Percentiles rank a stretch among this genome's conserved stretches.
Evolutionary conservation across 2,888 invertebrate genomes (phyloP).

Genomic region (Cantharis flavilabris): DNA sequence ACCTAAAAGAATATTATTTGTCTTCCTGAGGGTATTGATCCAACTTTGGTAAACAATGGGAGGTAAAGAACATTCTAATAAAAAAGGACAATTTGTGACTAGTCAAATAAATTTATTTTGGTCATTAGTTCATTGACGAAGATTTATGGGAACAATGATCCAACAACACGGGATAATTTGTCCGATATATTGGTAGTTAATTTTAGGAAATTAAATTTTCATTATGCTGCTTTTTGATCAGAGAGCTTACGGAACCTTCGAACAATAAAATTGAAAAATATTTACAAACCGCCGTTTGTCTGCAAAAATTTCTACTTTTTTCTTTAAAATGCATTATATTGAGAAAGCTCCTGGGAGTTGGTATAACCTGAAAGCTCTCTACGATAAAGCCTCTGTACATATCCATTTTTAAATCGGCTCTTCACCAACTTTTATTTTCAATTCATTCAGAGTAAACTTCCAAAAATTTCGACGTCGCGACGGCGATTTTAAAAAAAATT

Average conservation of each 20-base stretch:
- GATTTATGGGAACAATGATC: background rate
- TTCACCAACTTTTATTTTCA: background rate
- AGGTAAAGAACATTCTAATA: background rate
- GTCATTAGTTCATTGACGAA: background rate
- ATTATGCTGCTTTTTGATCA: background rate
- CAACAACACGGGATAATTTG: background rate
- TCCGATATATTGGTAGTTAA: background rate
- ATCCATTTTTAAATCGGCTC: background rate
- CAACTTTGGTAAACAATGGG: background rate
- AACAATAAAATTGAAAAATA: background rate
- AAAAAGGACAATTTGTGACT: background rate
- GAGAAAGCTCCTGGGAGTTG: background rate
- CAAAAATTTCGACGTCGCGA: background rate
- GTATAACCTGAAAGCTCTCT: background rate
- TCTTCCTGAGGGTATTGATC: background rate
- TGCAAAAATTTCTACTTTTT: background rate
- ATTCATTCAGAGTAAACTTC: background rate
- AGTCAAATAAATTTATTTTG: constrained; percentile 1
- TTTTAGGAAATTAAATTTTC: background rate
- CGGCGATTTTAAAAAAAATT: too few species aligned
- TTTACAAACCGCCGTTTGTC: background rate
- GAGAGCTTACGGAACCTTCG: background rate
- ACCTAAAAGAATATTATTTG: background rate
- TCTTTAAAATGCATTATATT: background rate
- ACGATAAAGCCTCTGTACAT: background rate